A percentile compares a stretch with the other conserved stretches of the same genome.
Conservation (phyloP, 2,797 vertebrate genomes). For the Serranus cabrilla region DNA sequence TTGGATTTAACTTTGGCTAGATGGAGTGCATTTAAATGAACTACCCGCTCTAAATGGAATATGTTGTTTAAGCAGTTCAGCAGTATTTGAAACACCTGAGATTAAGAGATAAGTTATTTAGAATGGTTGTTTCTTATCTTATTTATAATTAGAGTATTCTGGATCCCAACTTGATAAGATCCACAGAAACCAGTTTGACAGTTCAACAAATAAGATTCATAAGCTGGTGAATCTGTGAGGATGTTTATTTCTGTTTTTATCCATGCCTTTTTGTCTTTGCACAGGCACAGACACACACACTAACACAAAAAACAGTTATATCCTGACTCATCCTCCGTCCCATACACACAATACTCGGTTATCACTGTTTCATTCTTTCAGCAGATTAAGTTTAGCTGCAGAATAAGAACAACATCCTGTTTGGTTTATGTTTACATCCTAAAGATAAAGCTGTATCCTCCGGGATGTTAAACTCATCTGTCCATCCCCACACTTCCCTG, state of each 20-base stretch:
- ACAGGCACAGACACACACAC: background rate
- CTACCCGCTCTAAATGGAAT: background rate
- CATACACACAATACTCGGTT: slow-evolving; percentile 39
- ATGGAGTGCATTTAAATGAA: background rate
- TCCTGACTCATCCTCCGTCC: slow-evolving; percentile 23
- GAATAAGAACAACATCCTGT: slow-evolving; percentile 67
- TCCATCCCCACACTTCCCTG: slow-evolving; percentile 73
- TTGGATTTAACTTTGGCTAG: slow-evolving; percentile 2
- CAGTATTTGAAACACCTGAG: background rate
- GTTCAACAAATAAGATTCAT: background rate
- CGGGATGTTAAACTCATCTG: slow-evolving; percentile 70
- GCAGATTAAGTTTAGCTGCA: slow-evolving; percentile 57
- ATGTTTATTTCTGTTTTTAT: background rate
- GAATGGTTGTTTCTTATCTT: background rate
- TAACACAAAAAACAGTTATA: slow-evolving; percentile 24
- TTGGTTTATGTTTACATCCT: slow-evolving; percentile 62
- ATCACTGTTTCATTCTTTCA: slow-evolving; percentile 48
- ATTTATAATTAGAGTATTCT: background rate
- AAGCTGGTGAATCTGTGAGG: background rate
- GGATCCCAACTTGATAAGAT: background rate
- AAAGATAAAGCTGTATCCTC: slow-evolving; percentile 67
- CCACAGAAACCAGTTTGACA: background rate
- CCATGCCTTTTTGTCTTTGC: slow-evolving; percentile 25
- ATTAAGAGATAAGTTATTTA: background rate
- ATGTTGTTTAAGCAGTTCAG: background rate